Evolutionary conservation across 2,113 vertebrate genomes (phyloP), one percentile per base, ranked within the genome.

Genomic region (Saguinus midas): DNA sequence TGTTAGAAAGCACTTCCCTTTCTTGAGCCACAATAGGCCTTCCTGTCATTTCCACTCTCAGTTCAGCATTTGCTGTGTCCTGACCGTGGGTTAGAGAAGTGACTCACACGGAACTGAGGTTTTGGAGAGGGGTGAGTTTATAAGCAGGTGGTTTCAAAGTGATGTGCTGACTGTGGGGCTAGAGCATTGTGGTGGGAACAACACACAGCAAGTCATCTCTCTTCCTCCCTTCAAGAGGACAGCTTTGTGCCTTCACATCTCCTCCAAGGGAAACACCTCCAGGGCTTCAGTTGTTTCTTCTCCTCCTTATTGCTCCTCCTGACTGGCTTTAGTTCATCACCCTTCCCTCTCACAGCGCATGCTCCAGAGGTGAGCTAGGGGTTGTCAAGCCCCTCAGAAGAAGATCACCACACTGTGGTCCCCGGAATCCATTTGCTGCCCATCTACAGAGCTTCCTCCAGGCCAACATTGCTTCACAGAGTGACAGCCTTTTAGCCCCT

Each of bases 1-100:
- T 96, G 70, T 95, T 94, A 95, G 90, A 96, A 96, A 96, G 80
- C 45, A 64, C 80, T 95, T 96, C 84, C 84, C 81, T 58, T 84
- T 93, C 80, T 94, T 92, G 80, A 94, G 83, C 89, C 45, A 55
- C 83, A 72, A 0, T 61, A 72, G 55, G 29, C 43, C n/a, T 95
- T 84, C 66, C 61, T 50, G 58, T 48, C 25, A 21, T 70, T 91
- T 91, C 55, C 35, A 25, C 66, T 96, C 55, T 92, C 88, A 85
- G 45, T 78, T 94, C 93, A 94, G 89, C 57, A 50, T 85, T 96
- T 55, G 84, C 58, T 66, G 18, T 73, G 64, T 90, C 72, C 50
- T 94, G 73, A n/a, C 14, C 1, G 0, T 64, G 23, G 18, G 12
- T 79, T 95, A 27, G 61, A 58, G 93, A 95, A 97, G 55, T 76